Base-by-base conservation (phyloP, 2,113 vertebrate genomes). In the Pluvialis apricaria region DNA sequence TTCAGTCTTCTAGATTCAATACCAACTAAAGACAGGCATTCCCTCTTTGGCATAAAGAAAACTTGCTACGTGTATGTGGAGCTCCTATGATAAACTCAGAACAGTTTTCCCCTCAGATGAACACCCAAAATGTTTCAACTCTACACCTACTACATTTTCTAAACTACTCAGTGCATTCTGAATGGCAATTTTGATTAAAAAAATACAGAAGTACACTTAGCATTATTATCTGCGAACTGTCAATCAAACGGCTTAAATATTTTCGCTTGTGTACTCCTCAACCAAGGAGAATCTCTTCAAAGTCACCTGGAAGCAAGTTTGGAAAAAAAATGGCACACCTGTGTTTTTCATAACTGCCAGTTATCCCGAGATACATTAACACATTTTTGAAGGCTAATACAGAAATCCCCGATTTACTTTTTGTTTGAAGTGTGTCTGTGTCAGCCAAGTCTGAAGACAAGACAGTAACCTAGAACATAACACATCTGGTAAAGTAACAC, bases 31-130 rank as follows among this genome's bases (percentile, higher is more conserved):
- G 32, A 49, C 76, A 93, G 42, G 17, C 19, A 51, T 87, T 77
- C 58, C 79, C 90, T 89, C 94, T 87, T 64, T 12, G 45, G 69
- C 79, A 65, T 88, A 82, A 82, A 92, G 88, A 77, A 36, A 96
- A 89, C 24, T 38, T 84, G 14, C 57, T 29, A 8, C 15, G 11
- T 14, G 16, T 45, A 72, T 1, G 11, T 26, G 58, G 14, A 85
- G 11, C 38, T 92, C 17, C 62, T 58, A 13, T 32, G 18, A 55
- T 17, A 89, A 96, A 64, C 86, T 88, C 92, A 71, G 80, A 94
- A 90, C 71, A 96, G 28, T 60, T 57, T 92, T 88, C 57, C 61
- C 17, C 13, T n/a, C 5, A 22, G 28, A 36, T 31, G 82, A 87
- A 75, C 10, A 88, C 24, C 34, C 57, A 73, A 69, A 61, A 52